phyloP scores from a whole-genome alignment of 2,113 vertebrate genomes.

The Smithornis capensis region DNA sequence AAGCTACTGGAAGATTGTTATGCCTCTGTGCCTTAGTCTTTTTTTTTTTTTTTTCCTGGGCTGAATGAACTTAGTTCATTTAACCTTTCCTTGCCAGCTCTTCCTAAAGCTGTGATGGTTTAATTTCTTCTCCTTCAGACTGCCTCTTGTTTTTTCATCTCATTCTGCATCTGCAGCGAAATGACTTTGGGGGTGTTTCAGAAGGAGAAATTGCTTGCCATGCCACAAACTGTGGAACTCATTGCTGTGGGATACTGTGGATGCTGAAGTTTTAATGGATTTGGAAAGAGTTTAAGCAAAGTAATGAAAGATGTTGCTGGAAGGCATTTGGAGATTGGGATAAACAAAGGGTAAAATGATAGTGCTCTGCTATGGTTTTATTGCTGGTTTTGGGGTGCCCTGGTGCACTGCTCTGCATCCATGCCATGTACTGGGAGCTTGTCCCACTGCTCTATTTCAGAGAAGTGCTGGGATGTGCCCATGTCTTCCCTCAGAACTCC shows the following conservation, averaged over 20 bases:
- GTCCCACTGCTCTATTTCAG: neutral
- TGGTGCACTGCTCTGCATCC: neutral
- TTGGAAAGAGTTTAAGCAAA: constrained; percentile 7
- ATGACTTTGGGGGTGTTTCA: constrained; percentile 7
- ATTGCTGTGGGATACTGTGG: constrained; percentile 16
- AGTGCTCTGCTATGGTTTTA: neutral
- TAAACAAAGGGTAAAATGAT: neutral
- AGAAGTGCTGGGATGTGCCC: neutral
- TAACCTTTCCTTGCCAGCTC: constrained; percentile 46
- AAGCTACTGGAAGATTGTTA: constrained; percentile 51
- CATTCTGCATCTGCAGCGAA: neutral
- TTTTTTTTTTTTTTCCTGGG: neutral
- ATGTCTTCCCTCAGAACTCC: neutral
- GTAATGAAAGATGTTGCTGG: neutral
- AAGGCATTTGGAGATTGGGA: neutral
- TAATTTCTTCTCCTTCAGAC: constrained; percentile 21
- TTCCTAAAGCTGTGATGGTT: neutral
- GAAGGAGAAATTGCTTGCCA: neutral
- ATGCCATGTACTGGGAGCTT: rapidly evolving
- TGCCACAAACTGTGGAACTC: neutral
- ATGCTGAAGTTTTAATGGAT: neutral
- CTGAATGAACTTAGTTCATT: constrained; percentile 26
- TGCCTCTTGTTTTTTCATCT: constrained; percentile 44
- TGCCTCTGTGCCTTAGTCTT: constrained; percentile 33
- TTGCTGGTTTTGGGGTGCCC: neutral